Conservation (phyloP, 2,888 invertebrate genomes). For the Eupithecia tripunctaria region DNA sequence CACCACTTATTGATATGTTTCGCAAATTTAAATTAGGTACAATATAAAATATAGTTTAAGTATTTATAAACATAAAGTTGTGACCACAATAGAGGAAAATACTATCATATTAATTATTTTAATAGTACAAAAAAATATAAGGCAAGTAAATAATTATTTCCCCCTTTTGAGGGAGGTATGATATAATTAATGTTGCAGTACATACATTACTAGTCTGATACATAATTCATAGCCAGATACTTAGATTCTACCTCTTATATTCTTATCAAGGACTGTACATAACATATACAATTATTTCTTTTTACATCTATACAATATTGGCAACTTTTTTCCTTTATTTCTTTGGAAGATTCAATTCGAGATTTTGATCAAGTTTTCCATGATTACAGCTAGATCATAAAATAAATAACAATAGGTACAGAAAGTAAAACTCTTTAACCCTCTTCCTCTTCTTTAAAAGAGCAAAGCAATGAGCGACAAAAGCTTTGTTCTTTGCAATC, state of each 20-base stretch:
- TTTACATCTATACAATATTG: constrained; percentile 64
- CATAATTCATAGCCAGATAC: constrained; percentile 49
- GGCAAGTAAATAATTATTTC: neutral
- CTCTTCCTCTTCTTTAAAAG: too few relatives aligned
- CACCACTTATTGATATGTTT: constrained; percentile 24
- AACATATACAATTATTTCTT: constrained; percentile 50
- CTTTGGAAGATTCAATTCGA: constrained; percentile 63
- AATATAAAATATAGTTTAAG: neutral
- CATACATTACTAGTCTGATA: constrained; percentile 11
- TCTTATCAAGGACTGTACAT: constrained; percentile 48
- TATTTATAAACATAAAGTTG: neutral
- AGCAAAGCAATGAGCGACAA: too few relatives aligned
- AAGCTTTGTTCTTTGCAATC: too few relatives aligned
- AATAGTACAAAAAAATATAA: neutral
- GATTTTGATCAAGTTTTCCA: constrained; percentile 26
- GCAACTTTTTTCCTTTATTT: constrained; percentile 62
- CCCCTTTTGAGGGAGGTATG: neutral
- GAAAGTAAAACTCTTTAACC: neutral
- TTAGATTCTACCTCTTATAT: constrained; percentile 33
- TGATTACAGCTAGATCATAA: constrained; percentile 17
- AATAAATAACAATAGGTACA: neutral
- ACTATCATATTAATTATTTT: neutral
- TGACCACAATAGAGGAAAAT: neutral
- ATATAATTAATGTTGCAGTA: constrained; percentile 16
- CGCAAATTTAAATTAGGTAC: neutral